phyloP scores from a whole-genome alignment of 2,888 invertebrate genomes.

The Resseliella maxima region DNA sequence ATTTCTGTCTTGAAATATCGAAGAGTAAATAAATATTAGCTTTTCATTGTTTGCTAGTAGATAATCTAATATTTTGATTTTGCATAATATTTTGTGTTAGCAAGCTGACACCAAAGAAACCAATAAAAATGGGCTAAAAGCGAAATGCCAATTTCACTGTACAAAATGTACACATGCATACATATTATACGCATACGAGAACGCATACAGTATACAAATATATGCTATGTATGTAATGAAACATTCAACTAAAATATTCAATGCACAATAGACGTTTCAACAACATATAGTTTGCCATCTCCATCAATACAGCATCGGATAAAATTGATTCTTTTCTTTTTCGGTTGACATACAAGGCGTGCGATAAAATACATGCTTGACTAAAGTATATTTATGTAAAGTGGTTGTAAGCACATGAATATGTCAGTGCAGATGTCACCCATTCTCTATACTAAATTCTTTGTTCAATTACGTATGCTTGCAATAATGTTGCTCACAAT shows the following conservation, averaged over 20 bases:
- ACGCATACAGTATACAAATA: background rate
- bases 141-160: background rate
- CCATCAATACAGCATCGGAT: background rate
- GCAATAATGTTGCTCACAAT: conserved; percentile 29
- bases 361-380: background rate
- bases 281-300: background rate
- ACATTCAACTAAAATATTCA: background rate
- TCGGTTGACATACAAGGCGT: background rate
- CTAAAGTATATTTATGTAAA: conserved; percentile 20
- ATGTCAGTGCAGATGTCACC: conserved; percentile 49
- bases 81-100: conserved; percentile 1
- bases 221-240: background rate
- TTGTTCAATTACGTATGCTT: conserved; percentile 33
- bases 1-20: background rate
- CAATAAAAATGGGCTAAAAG: background rate
- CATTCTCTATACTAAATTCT: background rate
- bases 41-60: background rate
- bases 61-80: conserved; percentile 13
- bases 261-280: conserved; percentile 9
- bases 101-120: conserved; percentile 25
- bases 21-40: conserved; percentile 15
- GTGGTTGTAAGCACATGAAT: conserved; percentile 44
- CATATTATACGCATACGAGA: background rate
- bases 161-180: no score
- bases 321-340: conserved; percentile 19